Percentiles rank a stretch among this genome's conserved stretches.
Evolutionary conservation across 2,113 vertebrate species (phyloP).

Genomic region (Strix aluco): DNA sequence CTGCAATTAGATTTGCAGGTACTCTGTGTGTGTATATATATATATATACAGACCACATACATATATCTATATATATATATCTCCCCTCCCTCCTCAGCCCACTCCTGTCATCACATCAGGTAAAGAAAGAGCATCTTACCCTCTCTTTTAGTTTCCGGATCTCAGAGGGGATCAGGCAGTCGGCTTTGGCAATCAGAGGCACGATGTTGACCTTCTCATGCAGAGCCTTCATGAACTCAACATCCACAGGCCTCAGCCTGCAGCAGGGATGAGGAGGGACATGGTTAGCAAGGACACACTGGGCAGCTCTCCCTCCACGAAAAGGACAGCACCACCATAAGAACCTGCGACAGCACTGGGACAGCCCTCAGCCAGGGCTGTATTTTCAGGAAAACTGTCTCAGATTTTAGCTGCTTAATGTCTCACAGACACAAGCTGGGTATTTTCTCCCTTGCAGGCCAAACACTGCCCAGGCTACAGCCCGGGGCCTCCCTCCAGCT

Average conservation of each 20-base stretch:
- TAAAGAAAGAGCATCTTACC: conserved; percentile 72
- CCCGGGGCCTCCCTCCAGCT: background rate
- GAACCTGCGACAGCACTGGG: background rate
- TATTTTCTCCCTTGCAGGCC: background rate
- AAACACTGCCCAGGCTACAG: background rate
- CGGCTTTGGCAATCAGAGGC: conserved; percentile 94
- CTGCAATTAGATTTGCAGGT: background rate
- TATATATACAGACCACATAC: no score
- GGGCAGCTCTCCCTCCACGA: background rate
- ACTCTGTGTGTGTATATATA: rapidly evolving
- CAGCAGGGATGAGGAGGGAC: background rate
- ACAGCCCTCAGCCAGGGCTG: background rate
- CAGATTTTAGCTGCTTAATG: background rate
- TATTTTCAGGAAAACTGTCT: background rate
- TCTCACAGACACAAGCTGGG: background rate
- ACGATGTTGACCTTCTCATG: conserved; percentile 98
- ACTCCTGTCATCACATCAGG: background rate
- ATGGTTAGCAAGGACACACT: background rate
- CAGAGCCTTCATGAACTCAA: conserved; percentile 97
- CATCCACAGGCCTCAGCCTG: conserved; percentile 93
- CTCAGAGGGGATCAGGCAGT: conserved; percentile 92
- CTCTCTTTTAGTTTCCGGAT: conserved; percentile 97
- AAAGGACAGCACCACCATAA: background rate
- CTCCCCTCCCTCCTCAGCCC: background rate
- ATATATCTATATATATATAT: no score